Conservation (phyloP, 2,113 vertebrate genomes). For the Lamprotornis superbus region DNA sequence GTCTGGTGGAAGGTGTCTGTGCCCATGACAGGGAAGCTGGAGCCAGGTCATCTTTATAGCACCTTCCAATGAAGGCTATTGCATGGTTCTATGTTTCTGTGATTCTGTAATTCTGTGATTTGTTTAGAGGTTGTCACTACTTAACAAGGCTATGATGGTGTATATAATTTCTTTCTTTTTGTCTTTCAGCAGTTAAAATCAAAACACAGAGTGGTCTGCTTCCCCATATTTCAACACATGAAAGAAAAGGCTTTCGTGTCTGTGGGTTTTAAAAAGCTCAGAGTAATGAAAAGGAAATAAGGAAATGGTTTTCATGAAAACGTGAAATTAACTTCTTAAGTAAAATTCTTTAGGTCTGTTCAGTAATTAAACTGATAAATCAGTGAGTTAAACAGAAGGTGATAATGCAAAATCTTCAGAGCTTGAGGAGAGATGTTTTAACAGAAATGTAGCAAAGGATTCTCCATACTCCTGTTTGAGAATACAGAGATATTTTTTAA, state of each 20-base stretch:
- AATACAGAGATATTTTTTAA: neutral
- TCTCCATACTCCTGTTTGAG: neutral
- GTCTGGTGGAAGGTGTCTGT: neutral
- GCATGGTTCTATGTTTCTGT: neutral
- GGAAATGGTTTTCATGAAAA: neutral
- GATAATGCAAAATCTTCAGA: neutral
- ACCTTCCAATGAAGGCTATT: neutral
- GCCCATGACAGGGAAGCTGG: neutral
- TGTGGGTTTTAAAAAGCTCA: neutral
- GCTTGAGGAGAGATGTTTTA: neutral
- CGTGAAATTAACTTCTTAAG: neutral
- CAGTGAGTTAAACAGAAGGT: neutral
- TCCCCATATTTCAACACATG: neutral
- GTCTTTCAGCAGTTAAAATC: neutral
- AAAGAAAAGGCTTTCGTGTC: neutral
- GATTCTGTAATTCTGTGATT: neutral
- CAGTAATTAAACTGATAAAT: neutral
- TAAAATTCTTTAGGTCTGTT: neutral
- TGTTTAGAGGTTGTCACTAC: neutral
- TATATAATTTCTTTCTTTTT: neutral
- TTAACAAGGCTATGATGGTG: neutral
- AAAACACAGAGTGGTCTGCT: neutral
- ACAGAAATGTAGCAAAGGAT: neutral
- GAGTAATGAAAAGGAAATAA: neutral
- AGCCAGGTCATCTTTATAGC: neutral